Base-by-base conservation (phyloP, 2,113 vertebrate species). In the Heterochromis multidens region DNA sequence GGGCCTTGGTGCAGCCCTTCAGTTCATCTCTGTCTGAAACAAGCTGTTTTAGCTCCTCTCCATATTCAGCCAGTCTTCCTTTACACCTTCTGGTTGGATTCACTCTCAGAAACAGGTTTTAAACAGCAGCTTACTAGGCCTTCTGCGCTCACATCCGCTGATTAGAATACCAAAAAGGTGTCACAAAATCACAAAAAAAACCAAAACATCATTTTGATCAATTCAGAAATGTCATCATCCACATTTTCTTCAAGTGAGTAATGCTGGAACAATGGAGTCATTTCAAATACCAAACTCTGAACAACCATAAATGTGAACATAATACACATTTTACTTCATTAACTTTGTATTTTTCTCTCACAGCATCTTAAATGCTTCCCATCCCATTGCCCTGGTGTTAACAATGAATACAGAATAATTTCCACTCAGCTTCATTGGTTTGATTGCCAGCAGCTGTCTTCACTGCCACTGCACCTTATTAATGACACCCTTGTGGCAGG, bases 371-470 rank as follows among this genome's bases (percentile, higher is more conserved):
- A 10, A 7, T 7, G 10, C 29, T 3, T 3, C 37, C 23, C 14
- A 1, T 1, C 2, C 40, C 25, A 3, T 23, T 17, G 67, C 67
- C 1, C 10, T 31, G 43, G 2, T 21, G 25, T 52, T 74, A 29
- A 7, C 14, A 19, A 8, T 14, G 0, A 31, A 63, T 35, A 12
- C 27, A 57, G 49, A 17, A 60, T 31, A 4, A 19, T 52, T 21
- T 43, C 52, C 10, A 60, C 52, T 12, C 35, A 8, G 70, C 43
- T 31, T 89, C 27, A 27, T 93, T 49, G 84, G 54, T 17, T 9
- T 77, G 63, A 94, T 84, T 90, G 7, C 11, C 35, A 16, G 3
- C 94, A 94, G 83, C 92, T 91, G 90, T 72, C 29, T n/a, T 62
- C 33, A 57, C 19, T 80, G 29, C 2, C 0, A 0, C 61, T 17